Evolutionary conservation across 2,888 invertebrate genomes (phyloP).

Genomic region (Villa cingulata): DNA sequence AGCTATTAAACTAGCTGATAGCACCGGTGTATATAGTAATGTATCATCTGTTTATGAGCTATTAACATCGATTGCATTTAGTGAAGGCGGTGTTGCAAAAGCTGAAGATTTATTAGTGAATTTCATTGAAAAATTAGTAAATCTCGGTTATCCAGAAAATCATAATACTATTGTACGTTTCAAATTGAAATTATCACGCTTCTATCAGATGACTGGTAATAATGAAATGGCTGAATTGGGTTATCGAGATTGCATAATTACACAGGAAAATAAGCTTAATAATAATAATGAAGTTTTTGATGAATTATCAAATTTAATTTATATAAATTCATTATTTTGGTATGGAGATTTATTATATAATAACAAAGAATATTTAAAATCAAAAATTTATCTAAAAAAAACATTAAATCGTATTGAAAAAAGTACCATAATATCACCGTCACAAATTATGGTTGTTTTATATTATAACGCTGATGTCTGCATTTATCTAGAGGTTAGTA

Average conservation of each 20-base stretch:
- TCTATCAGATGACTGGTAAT: slow-evolving; percentile 32
- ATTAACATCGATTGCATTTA: slow-evolving; percentile 33
- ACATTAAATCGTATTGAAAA: slow-evolving; percentile 33
- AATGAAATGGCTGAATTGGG: slow-evolving; percentile 34
- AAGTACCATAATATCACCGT: slow-evolving; percentile 32
- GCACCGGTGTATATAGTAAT: slow-evolving; percentile 25
- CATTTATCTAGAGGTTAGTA: slow-evolving; percentile 11
- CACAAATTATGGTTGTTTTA: slow-evolving; percentile 38
- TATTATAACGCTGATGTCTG: slow-evolving; percentile 32
- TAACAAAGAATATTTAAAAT: slow-evolving; percentile 21
- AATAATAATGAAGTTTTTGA: slow-evolving; percentile 26
- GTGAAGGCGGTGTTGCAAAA: slow-evolving; percentile 30
- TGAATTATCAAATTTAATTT: slow-evolving; percentile 34
- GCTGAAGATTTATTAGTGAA: slow-evolving; percentile 33
- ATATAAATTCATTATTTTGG: slow-evolving; percentile 37
- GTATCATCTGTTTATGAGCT: slow-evolving; percentile 31
- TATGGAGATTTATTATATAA: slow-evolving; percentile 36
- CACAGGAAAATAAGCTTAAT: slow-evolving; percentile 30
- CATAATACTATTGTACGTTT: slow-evolving; percentile 34
- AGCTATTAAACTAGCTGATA: slow-evolving; percentile 34
- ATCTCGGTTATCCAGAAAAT: slow-evolving; percentile 28
- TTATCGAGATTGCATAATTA: slow-evolving; percentile 32
- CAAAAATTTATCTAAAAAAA: slow-evolving; percentile 29
- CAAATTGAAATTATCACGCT: slow-evolving; percentile 34
- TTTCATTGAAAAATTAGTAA: slow-evolving; percentile 33